A percentile compares a stretch with the other conserved stretches of the same genome.
Evolutionary conservation across 2,888 invertebrate species (phyloP).

Genomic region (Limnephilus auricula): DNA sequence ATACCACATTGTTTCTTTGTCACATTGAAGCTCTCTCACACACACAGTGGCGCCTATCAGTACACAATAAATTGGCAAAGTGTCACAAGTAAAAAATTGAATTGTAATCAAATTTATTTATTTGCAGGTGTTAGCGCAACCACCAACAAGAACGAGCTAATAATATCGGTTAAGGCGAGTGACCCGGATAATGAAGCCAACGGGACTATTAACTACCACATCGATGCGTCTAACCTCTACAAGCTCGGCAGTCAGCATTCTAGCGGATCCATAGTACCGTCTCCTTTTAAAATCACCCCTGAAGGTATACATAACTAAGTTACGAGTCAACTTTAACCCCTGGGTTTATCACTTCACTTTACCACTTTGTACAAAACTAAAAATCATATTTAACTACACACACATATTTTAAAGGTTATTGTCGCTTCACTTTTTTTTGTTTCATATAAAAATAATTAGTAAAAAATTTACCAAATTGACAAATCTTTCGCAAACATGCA

Average conservation of each 20-base stretch:
- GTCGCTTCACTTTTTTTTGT: too few species aligned
- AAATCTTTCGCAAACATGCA: too few species aligned
- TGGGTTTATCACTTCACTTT: too few species aligned
- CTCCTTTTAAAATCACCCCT: constrained; percentile 89
- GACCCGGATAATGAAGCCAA: constrained; percentile 92
- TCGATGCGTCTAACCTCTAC: constrained; percentile 88
- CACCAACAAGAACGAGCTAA: constrained; percentile 86
- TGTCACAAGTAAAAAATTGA: not conserved
- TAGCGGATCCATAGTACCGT: constrained; percentile 92
- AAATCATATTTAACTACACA: too few species aligned
- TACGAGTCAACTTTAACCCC: not conserved
- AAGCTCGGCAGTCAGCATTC: constrained; percentile 87
- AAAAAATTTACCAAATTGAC: too few species aligned
- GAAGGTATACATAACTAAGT: constrained; percentile 75
- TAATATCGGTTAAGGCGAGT: constrained; percentile 85
- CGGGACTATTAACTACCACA: constrained; percentile 88
- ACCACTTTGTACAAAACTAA: too few species aligned
- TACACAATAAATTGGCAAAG: too few species aligned
- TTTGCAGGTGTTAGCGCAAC: constrained; percentile 84
- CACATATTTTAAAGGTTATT: too few species aligned
- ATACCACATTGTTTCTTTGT: too few species aligned
- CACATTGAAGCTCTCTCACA: too few species aligned
- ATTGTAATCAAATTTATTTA: not conserved
- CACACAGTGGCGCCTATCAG: too few species aligned
- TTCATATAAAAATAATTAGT: too few species aligned